Evolutionary conservation across 1,140 invertebrate species (phyloP), one percentile per base, ranked within the genome.

Genomic region (Kradibia gibbosae): DNA sequence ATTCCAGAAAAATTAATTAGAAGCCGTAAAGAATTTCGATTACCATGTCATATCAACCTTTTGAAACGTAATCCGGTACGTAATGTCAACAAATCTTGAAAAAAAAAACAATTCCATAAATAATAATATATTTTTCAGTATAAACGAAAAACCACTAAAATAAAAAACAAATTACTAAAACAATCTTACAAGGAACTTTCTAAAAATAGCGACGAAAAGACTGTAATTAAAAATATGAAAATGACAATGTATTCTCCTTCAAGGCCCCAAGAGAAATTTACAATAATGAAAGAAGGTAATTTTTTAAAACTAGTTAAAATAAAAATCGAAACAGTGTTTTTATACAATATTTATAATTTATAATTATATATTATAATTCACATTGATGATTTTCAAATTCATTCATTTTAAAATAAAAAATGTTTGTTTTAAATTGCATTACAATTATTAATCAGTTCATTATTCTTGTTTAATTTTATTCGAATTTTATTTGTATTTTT

Each of bases 1-100:
- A 82, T 87, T 72, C 85, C 88, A 72, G 84, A 87, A 55, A 86
- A 85, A 82, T 36, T 84, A 28, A 75, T 80, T 0, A 85, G 74
- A 71, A 80, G 72, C 22, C 82, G 83, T 76, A 81, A 42, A 25
- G 79, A 87, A 67, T 88, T 90, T 45, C 88, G 88, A 77, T 70
- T 89, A 45, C 87, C 89, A 11, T 87, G 88, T 73, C 82, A 88
- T 20, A 85, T 86, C 65, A 85, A 85, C 45, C 73, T 87, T 15
- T 73, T 88, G 34, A 84, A 83, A 78, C 36, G 79, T 34, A 74
- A 22, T 36, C 22, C 13, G 65, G 60, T 78, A 45, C 22, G 65
- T 60, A 71, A 57, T 28, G 20, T 71, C 31, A 17, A 48, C 31
- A 0, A 48, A 48, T 28, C 0, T 48, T 10, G n/a, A 48, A 5